These are phyloP conservation scores for Patiria pectinifera DNA, from an alignment of 53 echinoderm and acorn worm genomes.

Conservation along the genomic window DNA sequence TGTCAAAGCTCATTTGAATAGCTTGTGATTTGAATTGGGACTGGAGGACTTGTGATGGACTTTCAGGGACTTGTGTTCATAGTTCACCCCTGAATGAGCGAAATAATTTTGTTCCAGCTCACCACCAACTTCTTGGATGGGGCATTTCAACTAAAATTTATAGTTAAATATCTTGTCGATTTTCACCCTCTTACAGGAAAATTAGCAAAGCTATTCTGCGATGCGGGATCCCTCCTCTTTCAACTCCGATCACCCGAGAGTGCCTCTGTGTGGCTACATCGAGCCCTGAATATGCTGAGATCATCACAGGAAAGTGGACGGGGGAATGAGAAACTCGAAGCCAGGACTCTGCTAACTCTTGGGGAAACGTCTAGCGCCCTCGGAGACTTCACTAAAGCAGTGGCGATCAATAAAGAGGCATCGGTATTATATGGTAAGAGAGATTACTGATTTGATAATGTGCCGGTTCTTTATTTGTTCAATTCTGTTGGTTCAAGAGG, in stretches of 20 bases:
- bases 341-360: conserved; percentile 41
- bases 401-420: conserved; percentile 57
- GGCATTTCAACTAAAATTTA: background rate
- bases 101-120: background rate
- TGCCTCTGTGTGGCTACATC: conserved; percentile 59
- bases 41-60: no score
- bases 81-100: no score
- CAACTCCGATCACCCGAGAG: conserved; percentile 53
- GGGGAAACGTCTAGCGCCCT: conserved; percentile 42
- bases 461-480: background rate
- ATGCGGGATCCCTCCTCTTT: conserved; percentile 43
- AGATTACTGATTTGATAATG: background rate
- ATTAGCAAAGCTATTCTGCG: conserved; percentile 53
- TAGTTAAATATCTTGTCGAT: background rate
- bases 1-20: no score
- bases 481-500: no score
- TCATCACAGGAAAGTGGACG: background rate
- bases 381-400: conserved; percentile 58
- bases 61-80: no score
- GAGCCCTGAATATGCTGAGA: conserved; percentile 46
- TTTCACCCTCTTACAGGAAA: conserved; percentile 42
- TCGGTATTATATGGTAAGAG: conserved; percentile 61
- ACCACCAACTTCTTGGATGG: background rate
- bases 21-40: no score
- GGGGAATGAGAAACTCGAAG: conserved; percentile 33